Base-by-base conservation (phyloP, 2,113 vertebrate species). In the Syngnathus typhle region DNA sequence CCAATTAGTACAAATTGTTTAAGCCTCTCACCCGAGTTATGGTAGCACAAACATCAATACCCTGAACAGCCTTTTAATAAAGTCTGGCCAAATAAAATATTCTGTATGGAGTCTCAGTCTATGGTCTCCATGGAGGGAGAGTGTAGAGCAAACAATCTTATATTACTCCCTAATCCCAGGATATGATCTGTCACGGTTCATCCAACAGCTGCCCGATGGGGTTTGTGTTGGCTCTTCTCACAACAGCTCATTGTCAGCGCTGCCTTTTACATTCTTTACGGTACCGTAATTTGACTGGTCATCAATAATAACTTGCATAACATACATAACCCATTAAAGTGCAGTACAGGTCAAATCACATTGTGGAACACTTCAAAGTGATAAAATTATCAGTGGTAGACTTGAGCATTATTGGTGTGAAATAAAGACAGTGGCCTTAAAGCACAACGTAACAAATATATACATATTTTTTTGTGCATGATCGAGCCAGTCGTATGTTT, bases 151-250 rank as follows among this genome's bases (percentile, higher is more conserved):
- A 82, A 77, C 81, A 82, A 81, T 78, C 80, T 88, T 85, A 82
- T 87, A 86, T 89, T 81, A 80, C 77, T 81, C 70, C 69, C 75
- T 87, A 89, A 91, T 89, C 86, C 83, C 77, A 82, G 82, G 85
- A 89, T 86, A 79, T 81, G 83, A 89, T 90, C 87, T 82, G 81
- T 90, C 82, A 87, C 78, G 80, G 76, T 79, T 75, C 62, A 71
- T 84, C 77, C 79, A 83, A 60, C 82, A 90, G 89, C 85, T 89
- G 84, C 84, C 77, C 77, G 38, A 65, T 74, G 44, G 71, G 78
- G 74, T 41, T 74, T 68, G 39, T 72, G 80, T 81, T 70, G 68
- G 75, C 59, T 77, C 67, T 67, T 82, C 68, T 56, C 55, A 85
- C 81, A 87, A 75, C 69, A 80, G 66, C 62, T 76, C 72, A 82